A percentile compares a stretch with the other conserved stretches of the same genome.
These are phyloP conservation scores for Ceyx cyanopectus DNA, from an alignment of 2,113 vertebrate genomes.

Conservation along the genomic window DNA sequence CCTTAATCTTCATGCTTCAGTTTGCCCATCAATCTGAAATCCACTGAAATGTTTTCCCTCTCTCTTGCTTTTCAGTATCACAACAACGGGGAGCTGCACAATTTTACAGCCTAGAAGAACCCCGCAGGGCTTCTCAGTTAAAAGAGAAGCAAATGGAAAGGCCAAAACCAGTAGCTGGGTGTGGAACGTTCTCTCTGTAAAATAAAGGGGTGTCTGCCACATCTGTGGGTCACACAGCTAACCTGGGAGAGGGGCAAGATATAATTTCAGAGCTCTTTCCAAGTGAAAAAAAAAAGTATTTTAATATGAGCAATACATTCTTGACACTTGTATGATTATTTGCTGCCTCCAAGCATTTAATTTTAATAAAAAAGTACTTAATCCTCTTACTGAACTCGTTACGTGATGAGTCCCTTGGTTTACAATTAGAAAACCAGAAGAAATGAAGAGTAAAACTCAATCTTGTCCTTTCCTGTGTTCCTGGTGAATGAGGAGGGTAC, in stretches of 20 bases:
- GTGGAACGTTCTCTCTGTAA: neutral
- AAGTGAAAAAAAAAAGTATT: neutral
- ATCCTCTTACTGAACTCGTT: neutral
- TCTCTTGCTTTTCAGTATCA: neutral
- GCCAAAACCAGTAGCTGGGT: fast-evolving
- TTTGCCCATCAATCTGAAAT: neutral
- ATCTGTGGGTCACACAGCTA: neutral
- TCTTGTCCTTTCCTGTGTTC: neutral
- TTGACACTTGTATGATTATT: neutral
- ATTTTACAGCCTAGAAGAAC: neutral
- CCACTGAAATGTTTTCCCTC: neutral
- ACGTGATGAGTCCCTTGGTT: fast-evolving
- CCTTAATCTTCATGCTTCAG: fast-evolving
- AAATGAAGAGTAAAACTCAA: neutral
- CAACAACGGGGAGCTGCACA: neutral
- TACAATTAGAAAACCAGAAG: neutral
- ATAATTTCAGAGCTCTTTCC: neutral
- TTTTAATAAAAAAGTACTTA: neutral
- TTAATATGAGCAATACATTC: neutral
- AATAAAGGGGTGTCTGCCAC: neutral
- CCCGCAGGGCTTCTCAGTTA: neutral
- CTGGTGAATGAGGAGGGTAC: too few relatives aligned
- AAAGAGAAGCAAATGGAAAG: fast-evolving
- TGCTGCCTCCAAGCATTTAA: neutral
- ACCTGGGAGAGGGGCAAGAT: neutral